Base-by-base conservation (phyloP, 2,113 vertebrate genomes). In the Pseudopipra pipra region DNA sequence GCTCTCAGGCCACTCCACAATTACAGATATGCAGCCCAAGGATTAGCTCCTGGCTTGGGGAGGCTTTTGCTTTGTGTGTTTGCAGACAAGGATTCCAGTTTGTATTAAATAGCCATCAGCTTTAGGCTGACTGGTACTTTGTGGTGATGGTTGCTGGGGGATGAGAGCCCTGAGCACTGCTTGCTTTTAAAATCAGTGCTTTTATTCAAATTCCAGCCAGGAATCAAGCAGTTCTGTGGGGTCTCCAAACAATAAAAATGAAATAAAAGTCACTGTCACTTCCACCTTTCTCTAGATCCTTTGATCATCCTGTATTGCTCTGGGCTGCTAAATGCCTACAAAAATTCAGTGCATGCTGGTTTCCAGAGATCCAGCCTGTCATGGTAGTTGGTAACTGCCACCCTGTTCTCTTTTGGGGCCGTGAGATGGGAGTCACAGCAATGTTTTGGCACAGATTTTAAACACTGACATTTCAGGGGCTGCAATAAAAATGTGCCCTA, bases 11-110 rank as follows among this genome's bases (percentile, higher is more conserved):
- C 47, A 23, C 41, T 62, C 54, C 77, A 65, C 82, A 68, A 78
- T 92, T 92, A 78, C 7, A 96, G 96, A 93, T 93, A 85, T 1
- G 68, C 65, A 89, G 73, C 70, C 71, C 61, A 3, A 46, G 85
- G 56, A 90, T 94, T 95, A 90, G 73, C 90, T 86, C 1, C 1
- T 72, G 65, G 2, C 68, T 72, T 44, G 61, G 95, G 28, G 41
- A 52, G 54, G 62, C 27, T 86, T 90, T 82, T 71, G 61, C 91
- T 93, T 74, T 39, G 52, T 61, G 22, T 43, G 66, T 65, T 93
- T 68, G 65, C 66, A 81, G 92, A 65, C 37, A 67, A 77, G 22
- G 49, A n/a, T 78, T 94, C 31, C 47, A 72, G 14, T 75, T 81
- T 51, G 30, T 22, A 15, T 87, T 75, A 73, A 92, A 80, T 10